Conservation (phyloP, 2,888 invertebrate species). For the Parnassius smintheus region DNA sequence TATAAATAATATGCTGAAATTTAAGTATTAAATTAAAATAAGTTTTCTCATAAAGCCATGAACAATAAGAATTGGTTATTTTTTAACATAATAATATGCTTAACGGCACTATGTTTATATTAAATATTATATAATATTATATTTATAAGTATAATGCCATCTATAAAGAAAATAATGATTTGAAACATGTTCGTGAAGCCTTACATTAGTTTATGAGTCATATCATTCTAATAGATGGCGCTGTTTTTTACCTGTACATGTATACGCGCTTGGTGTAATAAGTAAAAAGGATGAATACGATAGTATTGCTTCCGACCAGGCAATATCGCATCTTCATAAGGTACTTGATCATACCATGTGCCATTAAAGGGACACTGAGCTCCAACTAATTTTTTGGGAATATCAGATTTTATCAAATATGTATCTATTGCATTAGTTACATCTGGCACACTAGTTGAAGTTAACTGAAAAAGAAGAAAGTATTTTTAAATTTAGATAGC, state of each 20-base stretch:
- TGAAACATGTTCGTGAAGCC: no score
- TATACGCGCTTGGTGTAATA: constrained; percentile 54
- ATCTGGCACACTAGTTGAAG: constrained; percentile 54
- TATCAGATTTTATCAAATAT: constrained; percentile 55
- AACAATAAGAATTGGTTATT: no score
- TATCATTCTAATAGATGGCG: constrained; percentile 24
- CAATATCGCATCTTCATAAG: constrained; percentile 82
- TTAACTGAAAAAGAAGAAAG: constrained; percentile 46
- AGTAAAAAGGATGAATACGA: constrained; percentile 72
- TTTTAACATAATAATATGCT: no score
- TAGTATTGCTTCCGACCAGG: constrained; percentile 75
- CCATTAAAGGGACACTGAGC: constrained; percentile 62
- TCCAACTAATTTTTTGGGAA: constrained; percentile 65
- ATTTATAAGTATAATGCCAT: no score
- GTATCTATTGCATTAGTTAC: constrained; percentile 54
- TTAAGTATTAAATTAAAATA: not conserved
- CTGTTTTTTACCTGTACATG: constrained; percentile 50
- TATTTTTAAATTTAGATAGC: no score
- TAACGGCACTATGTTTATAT: no score
- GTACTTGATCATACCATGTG: constrained; percentile 56
- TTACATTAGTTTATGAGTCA: not conserved
- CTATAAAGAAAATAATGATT: no score
- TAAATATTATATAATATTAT: no score
- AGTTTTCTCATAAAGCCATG: no score
- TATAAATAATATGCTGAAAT: not conserved